phyloP scores from a whole-genome alignment of 2,113 vertebrate genomes.

The Noctilio leporinus region DNA sequence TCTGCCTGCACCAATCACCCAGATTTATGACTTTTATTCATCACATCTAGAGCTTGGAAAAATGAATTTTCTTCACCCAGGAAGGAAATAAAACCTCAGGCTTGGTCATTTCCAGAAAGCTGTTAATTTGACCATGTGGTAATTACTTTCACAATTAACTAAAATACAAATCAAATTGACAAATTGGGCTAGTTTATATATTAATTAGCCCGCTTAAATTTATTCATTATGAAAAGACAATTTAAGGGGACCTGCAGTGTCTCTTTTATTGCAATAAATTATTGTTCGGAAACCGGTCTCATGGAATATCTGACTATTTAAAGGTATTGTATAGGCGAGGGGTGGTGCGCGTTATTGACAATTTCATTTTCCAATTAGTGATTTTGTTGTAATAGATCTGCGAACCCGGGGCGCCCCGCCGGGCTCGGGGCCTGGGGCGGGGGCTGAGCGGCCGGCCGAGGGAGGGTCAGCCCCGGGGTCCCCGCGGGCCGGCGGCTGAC shows the following conservation, averaged over 20 bases:
- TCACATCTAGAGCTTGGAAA: conserved; percentile 94
- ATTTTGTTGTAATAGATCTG: conserved; percentile 61
- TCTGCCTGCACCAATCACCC: conserved; percentile 95
- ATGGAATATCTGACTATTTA: conserved; percentile 74
- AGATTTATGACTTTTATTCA: conserved; percentile 99
- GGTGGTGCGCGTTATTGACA: conserved; percentile 64
- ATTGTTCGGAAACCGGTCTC: conserved; percentile 80
- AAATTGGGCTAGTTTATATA: conserved; percentile 97
- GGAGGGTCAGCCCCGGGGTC: not conserved
- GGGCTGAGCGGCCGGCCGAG: no score
- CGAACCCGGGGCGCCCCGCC: not conserved
- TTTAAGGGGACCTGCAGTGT: conserved; percentile 87
- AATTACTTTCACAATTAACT: conserved; percentile 99
- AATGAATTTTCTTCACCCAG: conserved; percentile 95
- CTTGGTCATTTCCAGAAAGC: conserved; percentile 94
- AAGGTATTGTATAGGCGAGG: conserved; percentile 53
- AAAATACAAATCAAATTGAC: conserved; percentile 99
- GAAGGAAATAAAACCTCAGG: conserved; percentile 91
- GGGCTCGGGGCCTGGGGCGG: not conserved
- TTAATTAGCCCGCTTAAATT: conserved; percentile 95
- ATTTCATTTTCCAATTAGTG: conserved; percentile 74
- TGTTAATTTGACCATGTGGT: conserved; percentile 93
- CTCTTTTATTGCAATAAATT: conserved; percentile 94
- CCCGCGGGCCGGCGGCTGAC: not conserved
- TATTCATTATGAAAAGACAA: conserved; percentile 97